Evolutionary conservation across 2,888 invertebrate species (phyloP).

Genomic region (Lycia hirtaria): DNA sequence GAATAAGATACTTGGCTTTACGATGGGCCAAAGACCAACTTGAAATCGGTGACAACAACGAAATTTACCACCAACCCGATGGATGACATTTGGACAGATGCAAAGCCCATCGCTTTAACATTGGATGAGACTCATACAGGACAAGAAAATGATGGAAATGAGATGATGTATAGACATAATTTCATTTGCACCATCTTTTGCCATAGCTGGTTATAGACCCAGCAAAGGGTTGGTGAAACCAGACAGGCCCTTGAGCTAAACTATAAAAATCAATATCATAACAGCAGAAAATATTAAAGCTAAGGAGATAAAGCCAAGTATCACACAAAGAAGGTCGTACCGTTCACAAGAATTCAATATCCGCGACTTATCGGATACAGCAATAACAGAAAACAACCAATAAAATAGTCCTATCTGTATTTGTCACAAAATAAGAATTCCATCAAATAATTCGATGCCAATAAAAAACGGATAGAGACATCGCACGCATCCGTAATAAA

Average conservation of each 20-base stretch:
- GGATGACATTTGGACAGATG: too few relatives aligned
- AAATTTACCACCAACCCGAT: too few relatives aligned
- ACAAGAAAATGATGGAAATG: too few relatives aligned
- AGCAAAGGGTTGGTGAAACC: not conserved
- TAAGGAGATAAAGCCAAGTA: conserved; percentile 38
- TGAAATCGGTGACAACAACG: too few relatives aligned
- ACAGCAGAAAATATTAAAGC: conserved; percentile 6
- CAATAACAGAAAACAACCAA: conserved; percentile 66
- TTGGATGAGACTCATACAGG: too few relatives aligned
- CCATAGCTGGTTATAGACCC: too few relatives aligned
- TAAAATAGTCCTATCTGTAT: conserved; percentile 66
- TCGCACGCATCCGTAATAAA: conserved; percentile 85
- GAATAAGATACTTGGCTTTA: too few relatives aligned
- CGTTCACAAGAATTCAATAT: conserved; percentile 59
- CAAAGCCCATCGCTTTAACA: too few relatives aligned
- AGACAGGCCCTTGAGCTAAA: not conserved
- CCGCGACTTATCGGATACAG: conserved; percentile 56
- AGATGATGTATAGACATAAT: too few relatives aligned
- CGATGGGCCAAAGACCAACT: too few relatives aligned
- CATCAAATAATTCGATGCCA: conserved; percentile 79
- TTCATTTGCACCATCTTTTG: too few relatives aligned
- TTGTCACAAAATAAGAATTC: conserved; percentile 76
- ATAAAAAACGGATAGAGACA: conserved; percentile 84
- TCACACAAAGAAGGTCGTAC: conserved; percentile 48
- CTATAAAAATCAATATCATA: not conserved